These are phyloP conservation scores for Pavo muticus DNA, from an alignment of 2,113 vertebrate species.

Conservation along the genomic window DNA sequence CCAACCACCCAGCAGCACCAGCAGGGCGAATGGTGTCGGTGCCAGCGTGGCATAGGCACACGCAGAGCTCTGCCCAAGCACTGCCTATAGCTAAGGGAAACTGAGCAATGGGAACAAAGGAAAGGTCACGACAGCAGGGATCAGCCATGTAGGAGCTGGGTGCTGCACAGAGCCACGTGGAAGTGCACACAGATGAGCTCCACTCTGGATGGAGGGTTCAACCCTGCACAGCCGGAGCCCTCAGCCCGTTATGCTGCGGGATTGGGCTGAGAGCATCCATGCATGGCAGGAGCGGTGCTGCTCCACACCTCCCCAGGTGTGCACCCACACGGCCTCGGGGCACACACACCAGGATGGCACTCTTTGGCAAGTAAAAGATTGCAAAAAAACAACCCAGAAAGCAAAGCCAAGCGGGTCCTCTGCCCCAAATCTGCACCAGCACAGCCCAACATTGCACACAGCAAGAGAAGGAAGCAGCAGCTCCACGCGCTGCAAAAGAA, in stretches of 20 bases:
- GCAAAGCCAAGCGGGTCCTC: background rate
- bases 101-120: background rate
- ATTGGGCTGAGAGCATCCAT: background rate
- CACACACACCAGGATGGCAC: background rate
- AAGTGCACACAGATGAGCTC: background rate
- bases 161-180: too few species aligned
- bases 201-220: background rate
- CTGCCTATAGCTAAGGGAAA: background rate
- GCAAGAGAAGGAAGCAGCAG: background rate
- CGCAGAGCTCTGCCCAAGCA: background rate
- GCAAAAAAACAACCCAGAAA: background rate
- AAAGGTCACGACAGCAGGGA: background rate
- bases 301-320: background rate
- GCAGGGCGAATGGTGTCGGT: rapidly evolving
- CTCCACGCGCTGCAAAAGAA: background rate
- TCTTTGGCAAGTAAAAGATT: background rate
- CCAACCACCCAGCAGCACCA: background rate
- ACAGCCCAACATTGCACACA: background rate
- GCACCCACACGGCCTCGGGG: background rate
- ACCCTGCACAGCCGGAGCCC: background rate
- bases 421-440: background rate
- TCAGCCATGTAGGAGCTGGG: background rate
- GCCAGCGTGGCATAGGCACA: background rate
- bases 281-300: background rate
- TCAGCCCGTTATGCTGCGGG: rapidly evolving